Base-by-base conservation (phyloP, 2,888 invertebrate species). In the Euplexia lucipara region DNA sequence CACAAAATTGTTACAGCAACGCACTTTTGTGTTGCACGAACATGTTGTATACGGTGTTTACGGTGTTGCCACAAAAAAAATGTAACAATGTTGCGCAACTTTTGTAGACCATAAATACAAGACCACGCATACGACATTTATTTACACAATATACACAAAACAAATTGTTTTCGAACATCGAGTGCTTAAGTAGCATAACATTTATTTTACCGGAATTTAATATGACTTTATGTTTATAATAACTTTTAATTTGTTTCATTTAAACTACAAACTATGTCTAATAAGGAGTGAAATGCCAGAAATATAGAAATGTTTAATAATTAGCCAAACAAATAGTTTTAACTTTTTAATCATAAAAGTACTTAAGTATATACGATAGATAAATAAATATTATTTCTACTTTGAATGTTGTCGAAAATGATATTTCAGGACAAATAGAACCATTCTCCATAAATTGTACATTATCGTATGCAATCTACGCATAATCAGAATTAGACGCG, bases 81-180 rank as follows among this genome's bases (percentile, higher is more conserved):
- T n/a, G n/a, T 20, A 30, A 59, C 16, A 47, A 34, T 20, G 7
- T 39, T 37, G 9, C 9, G 9, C 26, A 32, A 39, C 14, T 34
- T 47, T 34, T 41, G 18, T 41, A 47, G 34, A 70, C 16, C 16
- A 34, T 3, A 20, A 34, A 20, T 10, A 57, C 3, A 9, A 39
- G 16, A 22, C 35, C n/a, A 41, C 47, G 56, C 42, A 41, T 56
- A 53, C 42, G 35, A 60, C n/a, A 75, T 58, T 56, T 74, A 77
- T 68, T 74, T 54, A 52, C 51, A 77, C 52, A 70, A 59, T 60
- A 64, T 63, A 65, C 35, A 62, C 22, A 54, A 58, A 30, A 26
- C 0, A 34, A 64, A 39, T 56, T 41, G 35, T 56, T 61, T 47
- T 20, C 7, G 32, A 71, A 45, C 45, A 48, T 22, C 10, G 14